phyloP scores from a whole-genome alignment of 2,113 vertebrate genomes.

The Platysternon megacephalum region DNA sequence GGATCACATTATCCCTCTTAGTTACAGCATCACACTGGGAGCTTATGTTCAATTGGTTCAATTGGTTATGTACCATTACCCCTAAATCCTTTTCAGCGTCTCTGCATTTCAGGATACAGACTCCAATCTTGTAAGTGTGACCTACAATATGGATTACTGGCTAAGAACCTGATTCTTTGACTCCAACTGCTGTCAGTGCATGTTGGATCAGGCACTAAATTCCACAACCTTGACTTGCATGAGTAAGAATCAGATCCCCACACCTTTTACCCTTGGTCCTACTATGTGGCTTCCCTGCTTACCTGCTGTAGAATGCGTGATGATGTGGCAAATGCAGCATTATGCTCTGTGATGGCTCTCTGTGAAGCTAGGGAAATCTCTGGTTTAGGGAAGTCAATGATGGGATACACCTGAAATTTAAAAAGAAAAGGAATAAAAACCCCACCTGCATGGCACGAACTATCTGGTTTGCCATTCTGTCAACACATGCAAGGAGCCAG shows the following conservation, averaged over 20 bases:
- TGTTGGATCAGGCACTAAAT: neutral
- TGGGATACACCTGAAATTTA: constrained; percentile 81
- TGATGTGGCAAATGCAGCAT: neutral
- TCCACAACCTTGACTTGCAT: neutral
- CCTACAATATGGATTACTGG: neutral
- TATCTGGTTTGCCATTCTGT: neutral
- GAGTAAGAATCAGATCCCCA: neutral
- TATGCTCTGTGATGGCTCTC: constrained; percentile 76
- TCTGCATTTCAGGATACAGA: neutral
- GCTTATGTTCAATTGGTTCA: neutral
- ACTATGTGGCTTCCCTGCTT: neutral
- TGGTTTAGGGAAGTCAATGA: constrained; percentile 78
- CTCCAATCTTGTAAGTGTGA: neutral
- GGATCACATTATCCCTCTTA: neutral
- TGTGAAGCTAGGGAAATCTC: constrained; percentile 76
- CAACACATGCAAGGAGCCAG: neutral
- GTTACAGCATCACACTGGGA: neutral
- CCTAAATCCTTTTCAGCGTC: neutral
- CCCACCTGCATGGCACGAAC: neutral
- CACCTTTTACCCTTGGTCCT: neutral
- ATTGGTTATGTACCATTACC: neutral
- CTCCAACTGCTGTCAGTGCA: neutral
- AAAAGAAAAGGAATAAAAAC: rapidly evolving
- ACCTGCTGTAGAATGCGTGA: constrained; percentile 76
- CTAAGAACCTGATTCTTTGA: neutral